Evolutionary conservation across 2,113 vertebrate species (phyloP), one percentile per base, ranked within the genome.

Genomic region (Lipotes vexillifer): DNA sequence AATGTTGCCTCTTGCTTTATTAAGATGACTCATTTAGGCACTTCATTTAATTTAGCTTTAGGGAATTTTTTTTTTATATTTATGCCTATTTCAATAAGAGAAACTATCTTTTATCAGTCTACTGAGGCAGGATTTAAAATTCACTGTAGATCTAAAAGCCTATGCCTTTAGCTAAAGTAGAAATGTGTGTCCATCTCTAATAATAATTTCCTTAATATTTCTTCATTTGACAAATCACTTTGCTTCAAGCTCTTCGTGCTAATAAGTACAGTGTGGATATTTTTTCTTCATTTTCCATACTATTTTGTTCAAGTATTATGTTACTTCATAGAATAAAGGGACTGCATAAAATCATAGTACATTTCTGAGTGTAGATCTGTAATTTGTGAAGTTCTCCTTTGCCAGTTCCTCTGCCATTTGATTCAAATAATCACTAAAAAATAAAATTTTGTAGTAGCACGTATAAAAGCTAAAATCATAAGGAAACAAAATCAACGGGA

Each of bases 11-110:
- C 96, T 83, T 95, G 25, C 83, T 92, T 89, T 66, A 95, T 89
- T 66, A 95, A 97, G 95, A 92, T 97, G 23, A 94, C 20, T 96
- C 55, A 55, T 84, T 88, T 68, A 65, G 87, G 71, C 31, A n/a
- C 11, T 95, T n/a, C 77, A 97, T 97, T 97, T 97, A 96, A 97
- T 83, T 97, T 95, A 90, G 33, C 93, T 91, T 72, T 94, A 92
- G 49, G 77, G 23, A 86, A 85, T 85, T 33, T 66, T 96, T 69
- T 97, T 69, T 38, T 52, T n/a, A 68, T 80, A 36, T 80, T 82
- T 31, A 72, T 97, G 4, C 93, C 92, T 80, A 69, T 97, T 97
- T 88, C 52, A 61, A 49, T 72, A 71, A 95, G 3, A 85, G 52
- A 96, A 97, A 96, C 69, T 36, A 0, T 9, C 41, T 82, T 52